Percentiles rank a stretch among this genome's conserved stretches.
phyloP scores from a whole-genome alignment of 2,888 invertebrate genomes.

The Rotaria sp. region DNA sequence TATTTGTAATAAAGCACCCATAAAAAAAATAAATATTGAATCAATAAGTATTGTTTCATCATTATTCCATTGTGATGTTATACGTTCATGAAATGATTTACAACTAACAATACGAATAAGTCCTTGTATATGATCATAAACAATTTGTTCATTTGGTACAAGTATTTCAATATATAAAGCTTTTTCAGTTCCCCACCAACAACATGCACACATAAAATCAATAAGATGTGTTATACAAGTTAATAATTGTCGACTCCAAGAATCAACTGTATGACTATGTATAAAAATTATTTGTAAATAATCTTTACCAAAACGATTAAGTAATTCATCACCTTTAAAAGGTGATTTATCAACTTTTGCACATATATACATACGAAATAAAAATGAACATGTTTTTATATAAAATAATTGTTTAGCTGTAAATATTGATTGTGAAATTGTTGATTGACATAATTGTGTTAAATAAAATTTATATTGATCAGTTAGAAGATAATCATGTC shows the following conservation, averaged over 20 bases:
- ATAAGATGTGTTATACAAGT: neutral
- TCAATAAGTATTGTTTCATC: slow-evolving; percentile 17
- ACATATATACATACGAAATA: neutral
- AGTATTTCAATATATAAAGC: neutral
- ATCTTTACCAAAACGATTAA: neutral
- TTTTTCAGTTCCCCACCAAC: neutral
- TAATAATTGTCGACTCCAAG: neutral
- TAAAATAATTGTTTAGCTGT: neutral
- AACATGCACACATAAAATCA: slow-evolving; percentile 9
- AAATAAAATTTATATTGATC: slow-evolving; percentile 9
- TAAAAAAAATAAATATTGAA: neutral
- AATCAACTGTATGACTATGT: neutral
- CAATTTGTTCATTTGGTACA: neutral
- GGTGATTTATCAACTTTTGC: neutral
- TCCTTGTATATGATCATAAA: slow-evolving; percentile 1
- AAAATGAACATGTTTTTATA: slow-evolving; percentile 17
- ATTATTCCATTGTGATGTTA: neutral
- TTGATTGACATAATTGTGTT: neutral
- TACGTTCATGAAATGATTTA: neutral
- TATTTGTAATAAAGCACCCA: neutral
- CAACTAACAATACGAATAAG: neutral
- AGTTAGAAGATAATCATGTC: neutral
- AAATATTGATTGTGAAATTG: neutral
- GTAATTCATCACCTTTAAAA: neutral
- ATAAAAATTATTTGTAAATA: neutral